Percentiles rank a stretch among this genome's conserved stretches.
These are phyloP conservation scores for Cheilosia vulpina DNA, from an alignment of 2,888 invertebrate genomes.

Conservation along the genomic window DNA sequence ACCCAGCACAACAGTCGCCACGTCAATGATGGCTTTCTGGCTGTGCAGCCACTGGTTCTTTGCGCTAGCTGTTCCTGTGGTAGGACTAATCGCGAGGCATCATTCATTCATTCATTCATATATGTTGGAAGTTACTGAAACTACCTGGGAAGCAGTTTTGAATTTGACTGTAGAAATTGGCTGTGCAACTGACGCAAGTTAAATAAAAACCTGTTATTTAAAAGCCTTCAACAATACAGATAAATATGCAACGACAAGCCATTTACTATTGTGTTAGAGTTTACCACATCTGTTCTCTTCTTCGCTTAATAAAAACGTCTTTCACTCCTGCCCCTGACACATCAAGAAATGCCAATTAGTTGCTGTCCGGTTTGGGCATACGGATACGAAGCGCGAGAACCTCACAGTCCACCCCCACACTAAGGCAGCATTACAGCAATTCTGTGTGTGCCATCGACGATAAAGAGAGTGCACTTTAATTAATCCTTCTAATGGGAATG, in stretches of 20 bases:
- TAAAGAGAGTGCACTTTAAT: conserved; percentile 68
- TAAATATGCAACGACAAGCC: conserved; percentile 12
- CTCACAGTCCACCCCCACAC: conserved; percentile 22
- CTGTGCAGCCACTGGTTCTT: too few species aligned
- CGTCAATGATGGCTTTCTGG: too few species aligned
- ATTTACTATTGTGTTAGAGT: conserved; percentile 34
- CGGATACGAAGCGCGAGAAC: conserved; percentile 36
- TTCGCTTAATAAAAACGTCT: background rate
- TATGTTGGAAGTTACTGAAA: too few species aligned
- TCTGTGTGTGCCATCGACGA: conserved; percentile 47
- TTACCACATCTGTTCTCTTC: conserved; percentile 5
- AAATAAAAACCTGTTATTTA: conserved; percentile 4
- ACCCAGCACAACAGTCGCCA: too few species aligned
- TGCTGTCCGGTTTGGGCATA: conserved; percentile 50
- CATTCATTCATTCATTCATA: too few species aligned
- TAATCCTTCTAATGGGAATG: conserved; percentile 63
- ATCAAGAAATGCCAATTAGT: conserved; percentile 61
- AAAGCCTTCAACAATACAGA: conserved; percentile 12
- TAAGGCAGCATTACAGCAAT: conserved; percentile 6
- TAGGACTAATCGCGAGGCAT: too few species aligned
- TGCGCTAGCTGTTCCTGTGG: too few species aligned
- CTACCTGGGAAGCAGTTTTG: too few species aligned
- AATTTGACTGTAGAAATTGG: too few species aligned
- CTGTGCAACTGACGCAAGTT: background rate
- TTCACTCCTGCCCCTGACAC: conserved; percentile 25